phyloP scores from a whole-genome alignment of 2,113 vertebrate species.

The Columbina picui region DNA sequence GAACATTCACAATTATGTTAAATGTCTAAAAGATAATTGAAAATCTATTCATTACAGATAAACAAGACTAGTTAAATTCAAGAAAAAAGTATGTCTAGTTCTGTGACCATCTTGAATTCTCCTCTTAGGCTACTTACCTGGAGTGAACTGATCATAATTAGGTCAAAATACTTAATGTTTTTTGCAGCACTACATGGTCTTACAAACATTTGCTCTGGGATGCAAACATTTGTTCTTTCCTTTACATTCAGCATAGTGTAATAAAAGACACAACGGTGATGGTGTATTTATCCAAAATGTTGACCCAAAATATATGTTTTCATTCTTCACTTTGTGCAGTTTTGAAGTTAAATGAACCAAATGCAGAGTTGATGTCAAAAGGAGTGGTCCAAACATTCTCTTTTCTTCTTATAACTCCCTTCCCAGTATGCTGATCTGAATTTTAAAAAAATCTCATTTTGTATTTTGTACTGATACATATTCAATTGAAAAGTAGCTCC shows the following conservation, averaged over 20 bases:
- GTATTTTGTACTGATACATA: neutral
- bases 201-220: neutral
- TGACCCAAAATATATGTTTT: rapidly evolving
- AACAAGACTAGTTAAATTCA: neutral
- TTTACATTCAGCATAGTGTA: neutral
- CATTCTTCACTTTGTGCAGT: neutral
- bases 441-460: neutral
- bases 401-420: neutral
- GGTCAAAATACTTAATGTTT: neutral
- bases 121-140: neutral
- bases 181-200: neutral
- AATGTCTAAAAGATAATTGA: neutral
- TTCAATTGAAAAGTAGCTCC: neutral
- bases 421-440: neutral
- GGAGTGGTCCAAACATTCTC: neutral
- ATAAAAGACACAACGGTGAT: neutral
- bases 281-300: neutral
- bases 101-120: neutral
- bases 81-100: neutral
- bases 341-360: neutral
- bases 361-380: neutral
- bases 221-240: neutral
- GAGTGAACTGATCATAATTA: neutral
- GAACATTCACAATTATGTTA: neutral
- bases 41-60: neutral